These are phyloP conservation scores for Panagrolaimus sp. DNA, from an alignment of 1,140 invertebrate genomes.

Conservation along the genomic window DNA sequence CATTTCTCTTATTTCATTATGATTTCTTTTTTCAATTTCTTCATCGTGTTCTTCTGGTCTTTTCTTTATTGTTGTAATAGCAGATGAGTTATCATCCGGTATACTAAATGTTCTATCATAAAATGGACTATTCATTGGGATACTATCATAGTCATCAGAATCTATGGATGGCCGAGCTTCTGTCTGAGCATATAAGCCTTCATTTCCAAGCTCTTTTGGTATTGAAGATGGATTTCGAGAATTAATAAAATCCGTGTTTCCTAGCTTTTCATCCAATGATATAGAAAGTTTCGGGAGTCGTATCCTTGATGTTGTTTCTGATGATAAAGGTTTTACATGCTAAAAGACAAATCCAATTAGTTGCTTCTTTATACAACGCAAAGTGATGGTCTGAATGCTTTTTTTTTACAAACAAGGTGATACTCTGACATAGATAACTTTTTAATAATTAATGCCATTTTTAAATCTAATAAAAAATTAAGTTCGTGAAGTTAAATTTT, in stretches of 20 bases:
- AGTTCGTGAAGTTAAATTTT: too few relatives aligned
- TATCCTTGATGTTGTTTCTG: not conserved
- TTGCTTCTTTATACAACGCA: too few relatives aligned
- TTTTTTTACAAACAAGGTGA: too few relatives aligned
- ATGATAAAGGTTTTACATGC: not conserved
- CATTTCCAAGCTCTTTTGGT: not conserved
- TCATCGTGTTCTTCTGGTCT: not conserved
- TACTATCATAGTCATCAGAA: not conserved
- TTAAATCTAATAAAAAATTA: too few relatives aligned
- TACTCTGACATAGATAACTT: too few relatives aligned
- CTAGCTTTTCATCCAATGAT: constrained; percentile 8
- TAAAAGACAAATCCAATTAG: too few relatives aligned
- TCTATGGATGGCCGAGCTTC: too few relatives aligned
- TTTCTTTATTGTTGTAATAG: constrained; percentile 1
- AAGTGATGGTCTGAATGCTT: too few relatives aligned
- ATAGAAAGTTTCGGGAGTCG: not conserved
- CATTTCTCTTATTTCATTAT: constrained; percentile 4
- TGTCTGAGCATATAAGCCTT: too few relatives aligned
- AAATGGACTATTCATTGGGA: not conserved
- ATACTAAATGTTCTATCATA: constrained; percentile 2
- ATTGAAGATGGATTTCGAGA: too few relatives aligned
- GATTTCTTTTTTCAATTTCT: constrained; percentile 6
- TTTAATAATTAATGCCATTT: too few relatives aligned
- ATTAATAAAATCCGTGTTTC: not conserved
- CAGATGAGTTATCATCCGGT: not conserved